phyloP scores from a whole-genome alignment of 2,113 vertebrate genomes.

The Leptobrachium leishanense region DNA sequence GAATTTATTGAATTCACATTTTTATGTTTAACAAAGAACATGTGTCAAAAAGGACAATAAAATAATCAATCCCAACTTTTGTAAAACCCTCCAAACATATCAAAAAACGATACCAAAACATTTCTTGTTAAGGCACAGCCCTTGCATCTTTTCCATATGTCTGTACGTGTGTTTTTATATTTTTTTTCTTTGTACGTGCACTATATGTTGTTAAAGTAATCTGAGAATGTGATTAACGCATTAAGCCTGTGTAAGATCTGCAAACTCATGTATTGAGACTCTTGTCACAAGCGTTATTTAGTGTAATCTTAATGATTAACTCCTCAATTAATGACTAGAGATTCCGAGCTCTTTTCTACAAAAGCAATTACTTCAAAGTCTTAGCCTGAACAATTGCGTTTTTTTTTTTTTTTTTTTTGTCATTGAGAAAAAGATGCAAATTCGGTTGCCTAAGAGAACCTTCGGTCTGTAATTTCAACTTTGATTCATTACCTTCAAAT shows the following conservation, averaged over 20 bases:
- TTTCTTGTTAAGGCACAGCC: too few species aligned
- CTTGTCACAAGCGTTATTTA: constrained; percentile 33
- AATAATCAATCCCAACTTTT: too few species aligned
- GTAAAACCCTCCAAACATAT: too few species aligned
- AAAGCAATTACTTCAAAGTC: constrained; percentile 33
- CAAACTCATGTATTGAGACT: constrained; percentile 32
- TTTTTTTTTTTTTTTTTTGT: constrained; percentile 22
- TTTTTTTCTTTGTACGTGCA: neutral
- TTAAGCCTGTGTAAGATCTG: constrained; percentile 40
- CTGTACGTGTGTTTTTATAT: too few species aligned
- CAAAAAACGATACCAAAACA: too few species aligned
- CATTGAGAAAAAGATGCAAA: constrained; percentile 40
- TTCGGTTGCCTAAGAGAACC: constrained; percentile 32
- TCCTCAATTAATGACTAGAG: constrained; percentile 42
- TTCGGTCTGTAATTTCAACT: constrained; percentile 36
- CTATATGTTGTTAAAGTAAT: neutral
- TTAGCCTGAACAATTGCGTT: constrained; percentile 8
- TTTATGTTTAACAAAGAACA: too few species aligned
- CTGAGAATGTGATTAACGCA: constrained; percentile 37
- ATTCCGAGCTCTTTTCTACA: constrained; percentile 36
- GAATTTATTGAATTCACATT: too few species aligned
- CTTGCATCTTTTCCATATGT: too few species aligned
- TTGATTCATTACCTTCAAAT: constrained; percentile 41
- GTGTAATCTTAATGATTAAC: constrained; percentile 41
- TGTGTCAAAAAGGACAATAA: too few species aligned